Conservation (phyloP, 1,140 invertebrate genomes). For the Drosophila lacertosa region DNA sequence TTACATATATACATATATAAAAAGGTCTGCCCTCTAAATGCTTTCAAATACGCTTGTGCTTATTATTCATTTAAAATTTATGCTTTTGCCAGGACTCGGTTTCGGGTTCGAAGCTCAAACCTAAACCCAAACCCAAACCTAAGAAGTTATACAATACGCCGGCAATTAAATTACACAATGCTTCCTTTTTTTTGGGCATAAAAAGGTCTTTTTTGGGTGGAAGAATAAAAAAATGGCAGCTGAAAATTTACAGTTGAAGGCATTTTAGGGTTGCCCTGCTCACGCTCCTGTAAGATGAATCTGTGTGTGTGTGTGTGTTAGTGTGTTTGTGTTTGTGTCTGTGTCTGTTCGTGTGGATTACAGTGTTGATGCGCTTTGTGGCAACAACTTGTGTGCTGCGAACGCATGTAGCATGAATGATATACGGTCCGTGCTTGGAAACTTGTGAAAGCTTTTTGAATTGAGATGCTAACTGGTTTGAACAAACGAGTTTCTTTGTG, state of each 20-base stretch:
- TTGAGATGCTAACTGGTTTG: slow-evolving; percentile 48
- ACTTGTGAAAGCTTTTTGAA: slow-evolving; percentile 50
- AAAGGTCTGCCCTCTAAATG: slow-evolving; percentile 36
- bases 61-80: slow-evolving; percentile 50
- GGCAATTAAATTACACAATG: slow-evolving; percentile 57
- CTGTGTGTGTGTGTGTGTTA: neutral
- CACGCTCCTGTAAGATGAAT: neutral
- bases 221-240: slow-evolving; percentile 31
- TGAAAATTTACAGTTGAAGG: slow-evolving; percentile 54
- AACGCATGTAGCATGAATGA: slow-evolving; percentile 51
- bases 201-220: slow-evolving; percentile 33
- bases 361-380: slow-evolving; percentile 45
- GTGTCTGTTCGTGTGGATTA: slow-evolving; percentile 5
- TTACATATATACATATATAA: too few relatives aligned
- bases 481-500: slow-evolving; percentile 44
- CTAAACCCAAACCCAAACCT: too few relatives aligned
- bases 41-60: slow-evolving; percentile 28
- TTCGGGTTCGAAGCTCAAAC: neutral
- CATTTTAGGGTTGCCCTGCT: slow-evolving; percentile 49
- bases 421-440: slow-evolving; percentile 41
- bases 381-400: slow-evolving; percentile 25
- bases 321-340: too few relatives aligned
- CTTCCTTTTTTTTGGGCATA: slow-evolving; percentile 25
- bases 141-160: slow-evolving; percentile 27
- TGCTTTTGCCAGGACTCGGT: neutral